Evolutionary conservation across 2,113 vertebrate species (phyloP).

Genomic region (Calcarius ornatus): DNA sequence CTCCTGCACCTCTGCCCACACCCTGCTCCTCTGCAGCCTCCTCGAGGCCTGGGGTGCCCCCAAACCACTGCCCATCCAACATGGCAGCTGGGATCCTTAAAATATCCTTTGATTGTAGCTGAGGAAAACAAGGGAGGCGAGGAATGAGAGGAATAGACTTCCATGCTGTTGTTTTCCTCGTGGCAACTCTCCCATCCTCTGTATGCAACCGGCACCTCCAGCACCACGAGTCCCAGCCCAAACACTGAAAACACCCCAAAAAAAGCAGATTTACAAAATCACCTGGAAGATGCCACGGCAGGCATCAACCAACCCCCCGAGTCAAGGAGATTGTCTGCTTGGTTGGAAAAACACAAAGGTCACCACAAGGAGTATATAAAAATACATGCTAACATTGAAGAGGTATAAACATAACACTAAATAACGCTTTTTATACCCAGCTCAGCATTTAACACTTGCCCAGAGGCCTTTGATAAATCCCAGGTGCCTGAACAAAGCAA

Average conservation of each 20-base stretch:
- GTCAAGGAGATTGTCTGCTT: background rate
- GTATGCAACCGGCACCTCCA: background rate
- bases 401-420: background rate
- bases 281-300: background rate
- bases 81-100: background rate
- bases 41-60: background rate
- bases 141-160: background rate
- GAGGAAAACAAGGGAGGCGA: background rate
- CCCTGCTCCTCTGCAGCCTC: background rate
- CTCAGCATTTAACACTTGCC: background rate
- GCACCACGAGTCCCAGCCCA: rapidly evolving
- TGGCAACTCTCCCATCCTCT: background rate
- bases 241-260: background rate
- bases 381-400: background rate
- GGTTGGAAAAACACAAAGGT: background rate
- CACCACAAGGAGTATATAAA: background rate
- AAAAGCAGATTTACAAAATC: background rate
- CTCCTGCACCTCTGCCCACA: background rate
- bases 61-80: rapidly evolving
- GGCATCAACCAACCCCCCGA: background rate
- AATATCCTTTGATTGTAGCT: rapidly evolving
- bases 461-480: background rate
- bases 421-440: background rate
- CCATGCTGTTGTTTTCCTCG: rapidly evolving
- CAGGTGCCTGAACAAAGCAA: background rate